Percentiles rank a stretch among this genome's conserved stretches.
Conservation (phyloP, 2,113 vertebrate species). For the Nothoprocta pentlandii region DNA sequence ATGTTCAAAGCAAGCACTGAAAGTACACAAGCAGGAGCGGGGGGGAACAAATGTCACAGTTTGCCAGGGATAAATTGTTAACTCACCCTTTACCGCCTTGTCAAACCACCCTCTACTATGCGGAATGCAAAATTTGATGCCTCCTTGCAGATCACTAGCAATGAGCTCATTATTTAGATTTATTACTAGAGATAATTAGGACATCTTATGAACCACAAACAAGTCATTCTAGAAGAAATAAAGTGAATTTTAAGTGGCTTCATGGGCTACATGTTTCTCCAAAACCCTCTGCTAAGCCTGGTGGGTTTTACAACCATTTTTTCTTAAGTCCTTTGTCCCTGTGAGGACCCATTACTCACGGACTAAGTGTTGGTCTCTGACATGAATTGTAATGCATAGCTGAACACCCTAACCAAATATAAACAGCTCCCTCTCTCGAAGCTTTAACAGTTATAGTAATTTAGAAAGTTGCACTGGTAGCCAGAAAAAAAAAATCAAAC, state of each 20-base stretch:
- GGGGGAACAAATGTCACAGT: background rate
- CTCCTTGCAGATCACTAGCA: background rate
- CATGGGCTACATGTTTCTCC: background rate
- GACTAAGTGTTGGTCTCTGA: background rate
- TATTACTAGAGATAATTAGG: slow-evolving; percentile 17
- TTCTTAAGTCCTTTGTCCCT: background rate
- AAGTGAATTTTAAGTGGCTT: background rate
- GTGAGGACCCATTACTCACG: background rate
- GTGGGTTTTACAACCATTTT: background rate
- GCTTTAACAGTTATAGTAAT: background rate
- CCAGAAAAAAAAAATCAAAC: background rate
- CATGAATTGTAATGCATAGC: background rate
- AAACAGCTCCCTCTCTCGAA: background rate
- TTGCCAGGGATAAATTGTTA: background rate
- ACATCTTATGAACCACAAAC: background rate
- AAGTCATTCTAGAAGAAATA: background rate
- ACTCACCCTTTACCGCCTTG: background rate
- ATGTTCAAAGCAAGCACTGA: background rate
- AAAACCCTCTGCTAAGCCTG: background rate
- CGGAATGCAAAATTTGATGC: background rate
- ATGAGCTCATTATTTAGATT: slow-evolving; percentile 28
- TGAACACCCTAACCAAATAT: background rate
- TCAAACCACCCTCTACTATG: background rate
- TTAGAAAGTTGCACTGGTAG: background rate
- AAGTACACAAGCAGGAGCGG: background rate